A percentile compares a stretch with the other conserved stretches of the same genome.
phyloP scores from a whole-genome alignment of 2,888 invertebrate species.

The Omphaloscelis lunosa region DNA sequence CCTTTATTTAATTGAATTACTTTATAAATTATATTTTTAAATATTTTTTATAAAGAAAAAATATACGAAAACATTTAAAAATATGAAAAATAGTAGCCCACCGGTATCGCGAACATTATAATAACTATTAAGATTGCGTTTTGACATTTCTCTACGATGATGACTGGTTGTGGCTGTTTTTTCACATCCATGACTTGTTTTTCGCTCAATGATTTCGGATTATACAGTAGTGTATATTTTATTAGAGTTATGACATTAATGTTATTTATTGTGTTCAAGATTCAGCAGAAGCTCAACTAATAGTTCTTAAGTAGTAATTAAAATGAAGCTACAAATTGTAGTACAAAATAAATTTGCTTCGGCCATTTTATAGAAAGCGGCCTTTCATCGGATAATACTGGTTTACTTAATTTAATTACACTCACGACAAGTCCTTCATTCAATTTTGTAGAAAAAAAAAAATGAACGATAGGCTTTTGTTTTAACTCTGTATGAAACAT shows the following conservation, averaged over 20 bases:
- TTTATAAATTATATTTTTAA: no score
- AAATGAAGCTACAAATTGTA: conserved; percentile 31
- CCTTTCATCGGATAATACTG: conserved; percentile 20
- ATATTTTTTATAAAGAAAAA: no score
- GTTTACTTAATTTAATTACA: conserved; percentile 20
- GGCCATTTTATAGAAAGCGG: conserved; percentile 4
- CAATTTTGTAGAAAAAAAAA: conserved; percentile 61
- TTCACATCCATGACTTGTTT: conserved; percentile 7
- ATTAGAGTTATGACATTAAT: conserved; percentile 3
- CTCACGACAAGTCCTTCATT: conserved; percentile 53
- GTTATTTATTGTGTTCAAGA: conserved; percentile 31
- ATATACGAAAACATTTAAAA: no score
- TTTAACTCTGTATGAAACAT: conserved; percentile 46
- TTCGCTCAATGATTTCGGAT: conserved; percentile 24
- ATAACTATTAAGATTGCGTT: not conserved
- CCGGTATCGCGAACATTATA: not conserved
- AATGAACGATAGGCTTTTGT: conserved; percentile 38
- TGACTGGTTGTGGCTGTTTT: not conserved
- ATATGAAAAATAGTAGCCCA: no score
- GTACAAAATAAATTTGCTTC: conserved; percentile 39
- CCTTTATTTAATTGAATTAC: no score
- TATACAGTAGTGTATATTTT: conserved; percentile 24
- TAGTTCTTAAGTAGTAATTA: conserved; percentile 31
- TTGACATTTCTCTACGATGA: not conserved
- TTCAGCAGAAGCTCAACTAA: conserved; percentile 37